These are phyloP conservation scores for Dysdera silvatica DNA, from an alignment of 1,140 invertebrate species.

Conservation along the genomic window DNA sequence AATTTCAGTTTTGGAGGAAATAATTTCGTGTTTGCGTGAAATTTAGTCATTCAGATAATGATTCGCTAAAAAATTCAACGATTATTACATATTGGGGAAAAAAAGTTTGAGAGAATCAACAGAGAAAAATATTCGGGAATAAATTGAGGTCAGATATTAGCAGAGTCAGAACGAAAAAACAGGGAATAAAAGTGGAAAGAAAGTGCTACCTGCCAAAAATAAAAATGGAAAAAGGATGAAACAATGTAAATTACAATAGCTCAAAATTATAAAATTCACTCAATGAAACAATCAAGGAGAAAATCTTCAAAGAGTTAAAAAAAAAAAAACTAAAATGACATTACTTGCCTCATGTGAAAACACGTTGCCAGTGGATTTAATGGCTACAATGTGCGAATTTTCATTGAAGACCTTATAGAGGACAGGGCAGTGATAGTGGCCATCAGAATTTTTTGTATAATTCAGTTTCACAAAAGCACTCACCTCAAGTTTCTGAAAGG, in stretches of 20 bases:
- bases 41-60: too few relatives aligned
- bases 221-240: not conserved
- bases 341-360: slow-evolving; percentile 71
- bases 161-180: too few relatives aligned
- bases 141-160: too few relatives aligned
- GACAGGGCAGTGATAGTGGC: slow-evolving; percentile 69
- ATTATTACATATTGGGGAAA: too few relatives aligned
- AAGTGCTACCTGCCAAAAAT: not conserved
- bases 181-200: not conserved
- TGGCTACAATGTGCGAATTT: slow-evolving; percentile 87
- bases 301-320: not conserved
- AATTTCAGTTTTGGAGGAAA: too few relatives aligned
- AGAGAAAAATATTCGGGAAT: too few relatives aligned
- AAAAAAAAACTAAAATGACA: slow-evolving; percentile 7
- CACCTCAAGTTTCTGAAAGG: slow-evolving; percentile 62
- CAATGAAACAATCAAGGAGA: not conserved
- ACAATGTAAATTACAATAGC: not conserved
- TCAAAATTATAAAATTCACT: not conserved
- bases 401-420: slow-evolving; percentile 92
- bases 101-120: too few relatives aligned
- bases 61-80: too few relatives aligned
- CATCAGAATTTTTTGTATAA: slow-evolving; percentile 78
- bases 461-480: slow-evolving; percentile 84
- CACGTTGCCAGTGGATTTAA: slow-evolving; percentile 89
- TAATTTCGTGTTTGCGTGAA: too few relatives aligned